A percentile compares a stretch with the other conserved stretches of the same genome.
phyloP scores from a whole-genome alignment of 2,888 invertebrate genomes.

The Tetheella fluctuosa region DNA sequence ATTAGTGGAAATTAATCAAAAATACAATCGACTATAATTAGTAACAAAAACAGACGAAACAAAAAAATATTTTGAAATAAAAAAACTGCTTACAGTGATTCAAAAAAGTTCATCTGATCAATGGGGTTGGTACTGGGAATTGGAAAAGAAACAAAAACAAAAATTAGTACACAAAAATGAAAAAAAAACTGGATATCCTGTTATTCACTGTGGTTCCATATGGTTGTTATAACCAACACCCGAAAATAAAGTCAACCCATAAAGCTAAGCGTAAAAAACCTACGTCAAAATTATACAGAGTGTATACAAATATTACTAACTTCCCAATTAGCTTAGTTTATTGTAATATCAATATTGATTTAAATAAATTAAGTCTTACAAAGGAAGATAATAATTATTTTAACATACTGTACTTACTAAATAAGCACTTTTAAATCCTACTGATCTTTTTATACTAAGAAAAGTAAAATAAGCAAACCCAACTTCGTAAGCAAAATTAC shows the following conservation, averaged over 20 bases:
- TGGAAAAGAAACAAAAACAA: slow-evolving; percentile 61
- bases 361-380: not conserved
- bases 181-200: slow-evolving; percentile 31
- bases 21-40: slow-evolving; percentile 28
- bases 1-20: slow-evolving; percentile 38
- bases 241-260: slow-evolving; percentile 29
- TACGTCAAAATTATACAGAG: slow-evolving; percentile 11
- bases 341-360: too few species aligned
- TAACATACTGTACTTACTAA: not conserved
- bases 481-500: slow-evolving; percentile 2
- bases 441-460: slow-evolving; percentile 1
- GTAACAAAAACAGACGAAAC: slow-evolving; percentile 28
- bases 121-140: slow-evolving; percentile 81
- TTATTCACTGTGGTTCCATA: slow-evolving; percentile 42
- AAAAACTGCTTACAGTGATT: slow-evolving; percentile 79
- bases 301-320: slow-evolving; percentile 3
- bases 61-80: slow-evolving; percentile 39
- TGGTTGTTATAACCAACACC: slow-evolving; percentile 48
- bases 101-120: slow-evolving; percentile 84
- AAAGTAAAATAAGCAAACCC: slow-evolving; percentile 5
- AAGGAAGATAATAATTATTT: not conserved
- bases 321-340: not conserved
- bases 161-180: slow-evolving; percentile 63
- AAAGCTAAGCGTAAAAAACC: slow-evolving; percentile 45
- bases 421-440: not conserved